Percentiles rank a stretch among this genome's conserved stretches.
phyloP scores from a whole-genome alignment of 1,140 invertebrate species.

The Batillaria attramentaria region DNA sequence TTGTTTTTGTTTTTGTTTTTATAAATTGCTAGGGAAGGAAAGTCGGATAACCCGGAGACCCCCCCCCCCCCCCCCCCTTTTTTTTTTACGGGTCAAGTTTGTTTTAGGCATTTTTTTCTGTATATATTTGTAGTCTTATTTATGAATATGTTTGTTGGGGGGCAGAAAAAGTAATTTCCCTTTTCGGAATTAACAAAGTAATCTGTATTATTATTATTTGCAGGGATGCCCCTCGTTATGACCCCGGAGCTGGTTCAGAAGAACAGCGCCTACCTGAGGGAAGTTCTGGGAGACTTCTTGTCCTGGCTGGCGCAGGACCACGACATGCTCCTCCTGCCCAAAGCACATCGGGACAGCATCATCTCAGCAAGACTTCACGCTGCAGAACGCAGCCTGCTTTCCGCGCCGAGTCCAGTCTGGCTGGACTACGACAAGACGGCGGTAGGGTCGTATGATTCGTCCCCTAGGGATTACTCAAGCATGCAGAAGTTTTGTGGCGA shows the following conservation, averaged over 20 bases:
- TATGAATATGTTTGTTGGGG: too few relatives aligned
- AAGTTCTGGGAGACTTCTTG: constrained; percentile 47
- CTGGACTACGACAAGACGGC: background rate
- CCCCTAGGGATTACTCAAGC: background rate
- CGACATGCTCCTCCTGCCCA: constrained; percentile 23
- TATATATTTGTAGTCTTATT: too few relatives aligned
- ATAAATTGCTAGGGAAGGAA: too few relatives aligned
- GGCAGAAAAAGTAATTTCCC: too few relatives aligned
- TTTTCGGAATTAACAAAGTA: too few relatives aligned
- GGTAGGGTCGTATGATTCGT: background rate
- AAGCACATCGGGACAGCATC: background rate
- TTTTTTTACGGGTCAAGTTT: too few relatives aligned
- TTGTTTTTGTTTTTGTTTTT: too few relatives aligned
- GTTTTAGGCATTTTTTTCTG: too few relatives aligned
- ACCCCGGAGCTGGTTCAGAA: constrained; percentile 6
- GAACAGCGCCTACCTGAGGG: constrained; percentile 32
- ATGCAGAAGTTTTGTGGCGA: background rate
- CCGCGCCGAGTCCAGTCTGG: background rate
- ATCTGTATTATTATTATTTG: too few relatives aligned
- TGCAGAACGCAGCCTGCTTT: background rate
- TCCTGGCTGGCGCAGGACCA: constrained; percentile 47
- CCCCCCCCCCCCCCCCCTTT: too few relatives aligned
- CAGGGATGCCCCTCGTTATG: constrained; percentile 14
- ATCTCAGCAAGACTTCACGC: background rate
- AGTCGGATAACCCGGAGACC: too few relatives aligned